Conservation (phyloP, 2,888 invertebrate genomes). For the Agriotes lineatus region DNA sequence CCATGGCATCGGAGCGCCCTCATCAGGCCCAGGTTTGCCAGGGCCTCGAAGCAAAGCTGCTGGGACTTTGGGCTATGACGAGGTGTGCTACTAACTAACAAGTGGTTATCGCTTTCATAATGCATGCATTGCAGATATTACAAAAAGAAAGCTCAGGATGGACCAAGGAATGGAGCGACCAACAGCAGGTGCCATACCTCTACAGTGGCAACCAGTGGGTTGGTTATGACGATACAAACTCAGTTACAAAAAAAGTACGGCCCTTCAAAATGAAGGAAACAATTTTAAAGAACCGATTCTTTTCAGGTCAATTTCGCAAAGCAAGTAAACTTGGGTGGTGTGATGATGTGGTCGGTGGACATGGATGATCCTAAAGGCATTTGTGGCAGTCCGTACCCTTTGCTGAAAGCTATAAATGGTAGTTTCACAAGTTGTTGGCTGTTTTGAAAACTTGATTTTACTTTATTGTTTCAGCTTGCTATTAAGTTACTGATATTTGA, state of each 20-base stretch:
- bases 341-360: slow-evolving; percentile 70
- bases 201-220: slow-evolving; percentile 34
- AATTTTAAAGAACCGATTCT: neutral
- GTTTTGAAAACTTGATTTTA: too few relatives aligned
- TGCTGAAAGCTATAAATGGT: slow-evolving; percentile 22
- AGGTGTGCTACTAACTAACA: slow-evolving; percentile 9
- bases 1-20: slow-evolving; percentile 44
- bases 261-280: too few relatives aligned
- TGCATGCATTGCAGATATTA: slow-evolving; percentile 5
- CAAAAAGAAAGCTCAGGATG: slow-evolving; percentile 20
- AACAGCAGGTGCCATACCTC: slow-evolving; percentile 35
- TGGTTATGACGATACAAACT: slow-evolving; percentile 35
- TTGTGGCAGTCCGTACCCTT: slow-evolving; percentile 19
- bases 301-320: slow-evolving; percentile 62
- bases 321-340: slow-evolving; percentile 64
- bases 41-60: slow-evolving; percentile 16
- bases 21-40: slow-evolving; percentile 35
- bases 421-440: neutral
- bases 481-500: neutral
- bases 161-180: slow-evolving; percentile 25
- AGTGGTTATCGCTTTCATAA: neutral
- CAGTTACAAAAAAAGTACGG: slow-evolving; percentile 27
- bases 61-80: slow-evolving; percentile 27
- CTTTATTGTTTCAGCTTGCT: too few relatives aligned
- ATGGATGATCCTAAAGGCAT: slow-evolving; percentile 60